These are phyloP conservation scores for Fragum whitleyi DNA, from an alignment of 2,888 invertebrate species.

Conservation along the genomic window DNA sequence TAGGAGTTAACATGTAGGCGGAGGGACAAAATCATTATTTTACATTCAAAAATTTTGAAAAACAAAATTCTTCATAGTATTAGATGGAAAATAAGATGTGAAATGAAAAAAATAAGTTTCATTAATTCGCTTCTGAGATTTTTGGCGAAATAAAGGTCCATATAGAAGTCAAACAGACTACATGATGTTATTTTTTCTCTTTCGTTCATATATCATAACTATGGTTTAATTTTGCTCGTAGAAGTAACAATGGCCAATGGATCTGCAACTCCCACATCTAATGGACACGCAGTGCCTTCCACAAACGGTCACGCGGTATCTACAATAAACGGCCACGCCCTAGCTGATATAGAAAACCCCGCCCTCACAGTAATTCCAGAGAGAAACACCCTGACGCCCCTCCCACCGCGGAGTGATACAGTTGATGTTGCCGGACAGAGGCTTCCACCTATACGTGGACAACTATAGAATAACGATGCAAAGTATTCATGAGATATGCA, in stretches of 20 bases:
- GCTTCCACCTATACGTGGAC: conserved; percentile 32
- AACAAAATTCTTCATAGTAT: no score
- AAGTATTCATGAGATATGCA: no score
- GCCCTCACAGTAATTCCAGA: conserved; percentile 25
- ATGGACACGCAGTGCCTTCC: neutral
- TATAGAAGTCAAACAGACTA: no score
- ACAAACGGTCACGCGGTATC: neutral
- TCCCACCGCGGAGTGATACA: conserved; percentile 22
- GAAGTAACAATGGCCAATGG: neutral
- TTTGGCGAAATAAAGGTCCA: no score
- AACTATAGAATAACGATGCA: neutral
- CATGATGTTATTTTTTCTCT: no score
- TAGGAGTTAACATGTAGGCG: no score
- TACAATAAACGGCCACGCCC: neutral
- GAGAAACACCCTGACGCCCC: conserved; percentile 30
- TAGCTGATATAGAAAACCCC: conserved; percentile 13
- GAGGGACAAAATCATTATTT: no score
- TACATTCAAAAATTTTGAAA: no score
- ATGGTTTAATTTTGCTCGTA: neutral
- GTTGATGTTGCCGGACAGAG: neutral
- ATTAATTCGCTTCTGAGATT: no score
- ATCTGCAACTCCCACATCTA: neutral
- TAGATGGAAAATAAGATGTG: no score
- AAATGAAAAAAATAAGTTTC: no score
- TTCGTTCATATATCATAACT: no score